Evolutionary conservation across 1,140 invertebrate genomes (phyloP), one percentile per base, ranked within the genome.

Genomic region (Rhynchophorus ferrugineus): DNA sequence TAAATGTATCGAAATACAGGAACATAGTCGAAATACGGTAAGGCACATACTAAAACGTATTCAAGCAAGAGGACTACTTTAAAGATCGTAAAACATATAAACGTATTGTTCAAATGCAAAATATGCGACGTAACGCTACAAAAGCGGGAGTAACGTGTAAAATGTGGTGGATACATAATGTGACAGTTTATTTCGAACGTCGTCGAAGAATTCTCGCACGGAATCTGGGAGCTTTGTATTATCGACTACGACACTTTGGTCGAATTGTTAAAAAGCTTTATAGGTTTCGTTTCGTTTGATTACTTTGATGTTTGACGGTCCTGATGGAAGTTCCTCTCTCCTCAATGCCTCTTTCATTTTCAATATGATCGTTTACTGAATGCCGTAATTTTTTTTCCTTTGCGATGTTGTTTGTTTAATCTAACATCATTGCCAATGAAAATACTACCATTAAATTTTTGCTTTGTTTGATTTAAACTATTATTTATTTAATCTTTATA

Each of bases 61-160:
- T 60, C 49, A 46, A 34, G 56, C 49, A 47, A 57, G 50, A 50
- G 49, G 50, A 56, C 42, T 59, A 50, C 56, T 60, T 54, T 54
- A 38, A 54, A 60, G 58, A 60, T 60, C 54, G 58, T 54, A 59
- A 60, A 59, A 56, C 57, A 59, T 56, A 59, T 38, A 53, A 59
- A 56, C 42, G 49, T 56, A 59, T 56, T 56, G 54, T 56, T 56
- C 43, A 50, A 51, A 56, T 56, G 54, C 47, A 56, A 56, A 56
- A 41, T 56, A 54, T 48, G 21, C 51, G 34, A 18, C 20, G 44
- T 24, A 37, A 18, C 18, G 50, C 35, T 36, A 45, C 42, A 45
- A 53, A 45, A 53, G 43, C 50, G 45, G 14, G 33, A 17, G 24
- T 29, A 29, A 29, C 24, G 24, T 5, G 11, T 29, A 39, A 51